Conservation (phyloP, 1,140 invertebrate genomes). For the Meloidogyne hapla region DNA sequence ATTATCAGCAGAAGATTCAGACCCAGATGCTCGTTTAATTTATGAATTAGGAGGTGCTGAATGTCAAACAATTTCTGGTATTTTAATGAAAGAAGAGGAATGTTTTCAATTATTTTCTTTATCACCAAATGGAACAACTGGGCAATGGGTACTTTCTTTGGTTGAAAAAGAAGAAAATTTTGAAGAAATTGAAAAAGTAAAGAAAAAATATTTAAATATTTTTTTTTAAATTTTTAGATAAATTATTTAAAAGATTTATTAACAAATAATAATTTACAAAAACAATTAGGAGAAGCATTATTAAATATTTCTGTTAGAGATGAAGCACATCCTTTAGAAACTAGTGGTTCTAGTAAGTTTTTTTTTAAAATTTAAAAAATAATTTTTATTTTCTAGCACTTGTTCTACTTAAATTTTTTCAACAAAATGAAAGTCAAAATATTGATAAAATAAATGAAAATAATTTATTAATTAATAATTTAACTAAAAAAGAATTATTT, state of each 20-base stretch:
- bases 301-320: conserved; percentile 25
- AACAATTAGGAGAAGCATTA: neutral
- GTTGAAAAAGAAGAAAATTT: neutral
- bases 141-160: neutral
- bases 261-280: neutral
- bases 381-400: too few relatives aligned
- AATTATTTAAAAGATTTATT: neutral
- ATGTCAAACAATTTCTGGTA: conserved; percentile 13
- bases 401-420: too few relatives aligned
- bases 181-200: neutral
- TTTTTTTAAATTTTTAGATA: neutral
- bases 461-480: too few relatives aligned
- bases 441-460: too few relatives aligned
- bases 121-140: neutral
- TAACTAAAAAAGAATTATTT: too few relatives aligned
- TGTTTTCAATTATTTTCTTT: conserved; percentile 11
- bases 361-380: too few relatives aligned
- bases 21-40: conserved; percentile 19
- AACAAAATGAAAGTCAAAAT: too few relatives aligned
- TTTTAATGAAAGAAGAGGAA: neutral
- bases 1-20: conserved; percentile 14
- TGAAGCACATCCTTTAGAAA: conserved; percentile 19
- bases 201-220: neutral
- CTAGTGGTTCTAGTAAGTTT: conserved; percentile 8
- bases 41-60: conserved; percentile 7